Conservation (phyloP, 2,888 invertebrate species). For the Parascotia fuliginaria region DNA sequence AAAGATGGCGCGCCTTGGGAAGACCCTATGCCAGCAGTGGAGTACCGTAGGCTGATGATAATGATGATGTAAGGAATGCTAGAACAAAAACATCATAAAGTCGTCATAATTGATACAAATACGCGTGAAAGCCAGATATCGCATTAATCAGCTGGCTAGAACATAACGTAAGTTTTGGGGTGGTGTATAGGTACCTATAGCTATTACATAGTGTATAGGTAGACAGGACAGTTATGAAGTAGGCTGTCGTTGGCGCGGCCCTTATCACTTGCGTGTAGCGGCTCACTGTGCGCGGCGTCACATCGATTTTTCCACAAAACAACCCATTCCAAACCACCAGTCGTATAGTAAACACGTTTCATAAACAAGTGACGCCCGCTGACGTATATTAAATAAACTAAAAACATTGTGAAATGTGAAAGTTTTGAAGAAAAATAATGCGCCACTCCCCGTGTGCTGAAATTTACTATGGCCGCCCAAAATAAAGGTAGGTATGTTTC, state of each 20-base stretch:
- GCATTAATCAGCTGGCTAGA: background rate
- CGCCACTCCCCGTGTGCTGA: slow-evolving; percentile 55
- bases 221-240: slow-evolving; percentile 37
- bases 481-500: slow-evolving; percentile 73
- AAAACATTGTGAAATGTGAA: slow-evolving; percentile 62
- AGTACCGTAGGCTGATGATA: background rate
- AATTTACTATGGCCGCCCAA: slow-evolving; percentile 74
- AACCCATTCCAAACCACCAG: slow-evolving; percentile 73
- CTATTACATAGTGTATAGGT: slow-evolving; percentile 30
- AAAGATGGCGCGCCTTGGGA: no score
- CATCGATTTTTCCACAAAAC: slow-evolving; percentile 81
- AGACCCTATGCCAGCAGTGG: no score
- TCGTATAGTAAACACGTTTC: slow-evolving; percentile 75
- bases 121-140: slow-evolving; percentile 19
- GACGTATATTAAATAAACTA: slow-evolving; percentile 32
- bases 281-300: slow-evolving; percentile 75
- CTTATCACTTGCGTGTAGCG: slow-evolving; percentile 70
- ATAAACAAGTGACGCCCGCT: slow-evolving; percentile 51
- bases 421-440: slow-evolving; percentile 67
- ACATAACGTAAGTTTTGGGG: slow-evolving; percentile 3
- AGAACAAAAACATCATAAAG: background rate
- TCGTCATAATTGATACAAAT: background rate
- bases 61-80: background rate
- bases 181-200: slow-evolving; percentile 2
- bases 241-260: slow-evolving; percentile 46